These are phyloP conservation scores for Piscicola geometra DNA, from an alignment of 2,888 invertebrate species.

Conservation along the genomic window DNA sequence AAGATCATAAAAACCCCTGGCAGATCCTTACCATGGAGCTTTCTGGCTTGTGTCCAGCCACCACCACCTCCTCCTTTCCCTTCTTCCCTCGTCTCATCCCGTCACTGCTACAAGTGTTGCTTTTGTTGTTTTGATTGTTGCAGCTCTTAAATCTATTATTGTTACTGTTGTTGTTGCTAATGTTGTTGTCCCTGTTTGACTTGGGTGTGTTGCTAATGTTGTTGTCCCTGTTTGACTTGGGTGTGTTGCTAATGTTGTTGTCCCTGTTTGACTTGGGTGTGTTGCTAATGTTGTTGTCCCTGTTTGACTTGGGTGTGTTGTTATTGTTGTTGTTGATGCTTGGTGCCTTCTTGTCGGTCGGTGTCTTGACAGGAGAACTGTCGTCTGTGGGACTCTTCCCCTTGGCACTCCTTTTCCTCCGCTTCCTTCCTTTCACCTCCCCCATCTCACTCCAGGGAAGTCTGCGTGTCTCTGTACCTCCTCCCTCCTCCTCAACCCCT, in stretches of 20 bases:
- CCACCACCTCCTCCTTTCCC: neutral
- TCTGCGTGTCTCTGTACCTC: too few relatives aligned
- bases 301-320: neutral
- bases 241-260: neutral
- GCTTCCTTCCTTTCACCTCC: neutral
- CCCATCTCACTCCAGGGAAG: neutral
- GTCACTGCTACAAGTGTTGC: slow-evolving; percentile 35
- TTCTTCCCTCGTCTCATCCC: slow-evolving; percentile 42
- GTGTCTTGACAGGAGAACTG: neutral
- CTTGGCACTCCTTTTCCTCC: neutral
- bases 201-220: neutral
- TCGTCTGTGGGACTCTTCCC: neutral
- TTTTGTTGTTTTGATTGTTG: neutral
- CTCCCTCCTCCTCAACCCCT: neutral
- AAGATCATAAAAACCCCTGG: too few relatives aligned
- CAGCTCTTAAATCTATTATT: neutral
- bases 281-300: neutral
- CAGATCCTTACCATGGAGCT: too few relatives aligned
- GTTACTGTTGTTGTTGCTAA: neutral
- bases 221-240: neutral
- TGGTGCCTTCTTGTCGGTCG: neutral
- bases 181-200: neutral
- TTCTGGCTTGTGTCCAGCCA: too few relatives aligned
- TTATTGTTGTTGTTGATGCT: neutral
- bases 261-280: neutral